phyloP scores from a whole-genome alignment of 2,888 invertebrate genomes.

The Cryptocephalus moraei region DNA sequence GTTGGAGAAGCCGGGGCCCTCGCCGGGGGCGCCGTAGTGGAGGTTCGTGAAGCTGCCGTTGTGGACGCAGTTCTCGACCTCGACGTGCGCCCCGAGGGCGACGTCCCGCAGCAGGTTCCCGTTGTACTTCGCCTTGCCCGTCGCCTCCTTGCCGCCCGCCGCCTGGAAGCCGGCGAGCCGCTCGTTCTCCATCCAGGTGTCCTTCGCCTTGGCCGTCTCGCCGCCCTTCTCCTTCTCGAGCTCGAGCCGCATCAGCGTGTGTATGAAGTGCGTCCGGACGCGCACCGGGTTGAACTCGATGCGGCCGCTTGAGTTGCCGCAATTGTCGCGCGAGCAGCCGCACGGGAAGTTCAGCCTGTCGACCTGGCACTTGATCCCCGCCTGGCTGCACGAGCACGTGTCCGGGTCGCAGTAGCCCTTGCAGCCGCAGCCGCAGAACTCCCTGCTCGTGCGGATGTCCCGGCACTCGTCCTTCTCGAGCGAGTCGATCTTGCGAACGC shows the following conservation, averaged over 20 bases:
- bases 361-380: conserved; percentile 96
- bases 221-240: conserved; percentile 54
- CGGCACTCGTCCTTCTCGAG: conserved; percentile 90
- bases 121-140: conserved; percentile 32
- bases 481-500: conserved; percentile 87
- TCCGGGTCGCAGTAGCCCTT: conserved; percentile 92
- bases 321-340: conserved; percentile 90
- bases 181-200: conserved; percentile 42
- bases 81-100: conserved; percentile 45
- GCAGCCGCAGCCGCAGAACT: conserved; percentile 89
- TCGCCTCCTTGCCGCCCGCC: conserved; percentile 25
- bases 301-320: conserved; percentile 83
- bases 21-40: conserved; percentile 50
- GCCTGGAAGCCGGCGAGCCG: conserved; percentile 31
- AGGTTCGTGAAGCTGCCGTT: conserved; percentile 57
- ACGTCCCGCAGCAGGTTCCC: conserved; percentile 44
- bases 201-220: conserved; percentile 35
- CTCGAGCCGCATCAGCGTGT: conserved; percentile 88
- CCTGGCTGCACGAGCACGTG: conserved; percentile 87
- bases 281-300: conserved; percentile 94
- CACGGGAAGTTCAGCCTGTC: conserved; percentile 94
- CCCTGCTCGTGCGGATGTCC: conserved; percentile 82
- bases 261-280: conserved; percentile 93
- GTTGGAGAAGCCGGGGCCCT: conserved; percentile 35
- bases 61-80: conserved; percentile 55